Evolutionary conservation across 2,113 vertebrate genomes (phyloP).

Genomic region (Rhinichthys klamathensis): DNA sequence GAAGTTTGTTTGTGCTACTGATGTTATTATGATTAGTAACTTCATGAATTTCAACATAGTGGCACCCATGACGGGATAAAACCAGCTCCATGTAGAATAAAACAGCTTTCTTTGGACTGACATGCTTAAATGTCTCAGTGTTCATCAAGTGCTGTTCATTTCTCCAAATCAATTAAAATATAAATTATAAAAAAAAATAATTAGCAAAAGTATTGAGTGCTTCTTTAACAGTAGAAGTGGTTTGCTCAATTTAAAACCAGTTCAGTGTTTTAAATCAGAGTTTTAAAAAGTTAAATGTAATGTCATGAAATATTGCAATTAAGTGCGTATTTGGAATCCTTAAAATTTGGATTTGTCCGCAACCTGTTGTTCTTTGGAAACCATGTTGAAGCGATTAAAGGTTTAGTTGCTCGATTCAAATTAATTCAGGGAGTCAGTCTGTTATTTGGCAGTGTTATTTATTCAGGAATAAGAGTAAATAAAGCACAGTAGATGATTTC

Average conservation of each 20-base stretch:
- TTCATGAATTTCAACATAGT: not conserved
- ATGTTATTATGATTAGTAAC: not conserved
- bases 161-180: not conserved
- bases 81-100: too few species aligned
- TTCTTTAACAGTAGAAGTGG: too few species aligned
- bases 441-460: conserved; percentile 17
- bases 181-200: not conserved
- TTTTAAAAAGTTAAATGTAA: not conserved
- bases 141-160: not conserved
- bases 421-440: not conserved
- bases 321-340: not conserved
- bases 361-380: conserved; percentile 12
- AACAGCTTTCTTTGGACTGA: not conserved
- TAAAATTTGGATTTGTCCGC: not conserved
- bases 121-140: not conserved
- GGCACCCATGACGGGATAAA: not conserved
- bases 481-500: conserved; percentile 10
- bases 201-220: not conserved
- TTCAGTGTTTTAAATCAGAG: too few species aligned
- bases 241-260: too few species aligned
- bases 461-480: not conserved
- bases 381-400: not conserved
- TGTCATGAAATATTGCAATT: not conserved
- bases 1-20: not conserved
- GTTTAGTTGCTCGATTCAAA: not conserved